Evolutionary conservation across 1,140 invertebrate species (phyloP), one percentile per base, ranked within the genome.

Genomic region (Cephus cinctus): DNA sequence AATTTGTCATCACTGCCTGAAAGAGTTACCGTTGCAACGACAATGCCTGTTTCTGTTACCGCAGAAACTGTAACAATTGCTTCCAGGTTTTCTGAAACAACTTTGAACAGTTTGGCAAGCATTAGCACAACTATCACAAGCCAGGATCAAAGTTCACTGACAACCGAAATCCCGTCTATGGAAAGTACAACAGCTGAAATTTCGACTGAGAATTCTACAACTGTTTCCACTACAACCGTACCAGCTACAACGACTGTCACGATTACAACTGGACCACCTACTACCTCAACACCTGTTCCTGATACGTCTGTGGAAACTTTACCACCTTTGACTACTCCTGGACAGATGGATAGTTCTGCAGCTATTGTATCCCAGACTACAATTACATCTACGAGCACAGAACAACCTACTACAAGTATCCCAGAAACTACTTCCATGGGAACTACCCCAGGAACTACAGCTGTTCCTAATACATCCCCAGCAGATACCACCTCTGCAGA

Each of bases 371-470:
- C n/a, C n/a, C n/a, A n/a, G n/a, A n/a, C n/a, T n/a, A n/a, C n/a
- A n/a, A n/a, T n/a, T n/a, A n/a, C n/a, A n/a, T n/a, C n/a, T n/a
- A n/a, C n/a, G n/a, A n/a, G n/a, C n/a, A n/a, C n/a, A n/a, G n/a
- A n/a, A n/a, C n/a, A n/a, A n/a, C n/a, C n/a, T n/a, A n/a, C n/a
- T n/a, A n/a, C n/a, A n/a, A n/a, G n/a, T n/a, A n/a, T n/a, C 25
- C 6, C 56, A 20, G 44, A 47, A 19, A 6, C 34, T 19, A 25
- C 25, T 51, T 43, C 44, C 8, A 57, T 43, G 30, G 41, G 42
- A 14, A 21, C 21, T 14, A 54, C 49, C 9, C 46, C 52, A 36
- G 50, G 47, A 8, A 48, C 35, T 16, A 44, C 40, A 23, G 34
- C 47, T 39, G 47, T 52, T 11, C n/a, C n/a, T n/a, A n/a, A n/a